phyloP scores from a whole-genome alignment of 2,113 vertebrate genomes.

The Prolemur simus region DNA sequence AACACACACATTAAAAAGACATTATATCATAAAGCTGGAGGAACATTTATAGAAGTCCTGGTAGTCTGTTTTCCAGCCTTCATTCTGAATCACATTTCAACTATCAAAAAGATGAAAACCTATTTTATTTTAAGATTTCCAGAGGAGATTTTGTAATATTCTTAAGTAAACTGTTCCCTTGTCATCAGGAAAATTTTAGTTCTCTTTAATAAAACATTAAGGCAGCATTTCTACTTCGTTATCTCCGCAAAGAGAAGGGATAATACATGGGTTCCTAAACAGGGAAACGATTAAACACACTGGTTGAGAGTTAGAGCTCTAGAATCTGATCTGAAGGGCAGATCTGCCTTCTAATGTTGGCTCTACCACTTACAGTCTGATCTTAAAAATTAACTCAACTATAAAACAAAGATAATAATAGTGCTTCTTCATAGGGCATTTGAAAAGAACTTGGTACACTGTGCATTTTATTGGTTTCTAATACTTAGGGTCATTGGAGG shows the following conservation, averaged over 20 bases:
- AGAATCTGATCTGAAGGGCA: neutral
- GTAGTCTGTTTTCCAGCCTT: neutral
- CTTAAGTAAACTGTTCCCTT: slow-evolving; percentile 41
- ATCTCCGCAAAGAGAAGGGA: neutral
- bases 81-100: neutral
- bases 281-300: neutral
- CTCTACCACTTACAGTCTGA: neutral
- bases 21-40: neutral
- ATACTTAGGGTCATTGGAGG: neutral
- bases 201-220: neutral
- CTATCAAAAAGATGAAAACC: neutral
- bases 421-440: neutral
- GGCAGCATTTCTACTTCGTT: neutral
- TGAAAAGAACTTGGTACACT: neutral
- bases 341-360: neutral
- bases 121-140: slow-evolving; percentile 37
- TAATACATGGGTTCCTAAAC: neutral
- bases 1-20: neutral
- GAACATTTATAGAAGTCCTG: neutral
- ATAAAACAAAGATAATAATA: neutral
- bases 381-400: neutral
- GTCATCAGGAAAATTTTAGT: neutral
- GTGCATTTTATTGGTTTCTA: neutral
- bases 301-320: neutral
- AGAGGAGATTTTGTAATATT: slow-evolving; percentile 47